Conservation (phyloP, 2,797 vertebrate genomes). For the Liparis tanakae region DNA sequence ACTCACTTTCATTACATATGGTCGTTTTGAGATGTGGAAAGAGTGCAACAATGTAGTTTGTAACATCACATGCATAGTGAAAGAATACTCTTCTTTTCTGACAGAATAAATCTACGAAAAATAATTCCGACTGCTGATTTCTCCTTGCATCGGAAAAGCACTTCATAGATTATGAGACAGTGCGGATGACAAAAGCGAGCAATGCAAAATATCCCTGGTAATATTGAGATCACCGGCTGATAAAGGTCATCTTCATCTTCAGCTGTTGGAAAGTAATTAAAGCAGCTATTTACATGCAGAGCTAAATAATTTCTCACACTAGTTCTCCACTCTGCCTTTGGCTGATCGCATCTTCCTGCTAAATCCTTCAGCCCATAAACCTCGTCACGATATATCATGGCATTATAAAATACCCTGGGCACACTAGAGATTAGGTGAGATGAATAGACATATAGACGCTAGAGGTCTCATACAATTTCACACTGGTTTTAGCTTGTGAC, state of each 20-base stretch:
- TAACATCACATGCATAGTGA: constrained; percentile 12
- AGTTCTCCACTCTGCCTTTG: constrained; percentile 56
- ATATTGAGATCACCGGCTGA: constrained; percentile 59
- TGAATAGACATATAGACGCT: constrained; percentile 72
- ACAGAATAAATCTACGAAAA: constrained; percentile 31
- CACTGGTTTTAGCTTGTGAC: constrained; percentile 63
- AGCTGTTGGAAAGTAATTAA: constrained; percentile 67
- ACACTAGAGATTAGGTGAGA: constrained; percentile 70
- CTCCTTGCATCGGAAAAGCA: constrained; percentile 29
- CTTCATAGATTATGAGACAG: constrained; percentile 39
- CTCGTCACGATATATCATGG: constrained; percentile 68
- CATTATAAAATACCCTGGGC: constrained; percentile 75
- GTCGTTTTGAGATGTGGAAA: constrained; percentile 30
- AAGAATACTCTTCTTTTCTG: constrained; percentile 39
- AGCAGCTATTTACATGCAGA: constrained; percentile 65
- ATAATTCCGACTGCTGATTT: constrained; percentile 39
- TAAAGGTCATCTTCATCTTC: constrained; percentile 67
- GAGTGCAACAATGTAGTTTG: constrained; percentile 15
- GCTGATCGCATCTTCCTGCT: constrained; percentile 63
- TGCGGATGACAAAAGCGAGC: constrained; percentile 37
- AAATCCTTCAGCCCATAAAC: constrained; percentile 71
- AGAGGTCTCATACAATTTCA: constrained; percentile 67
- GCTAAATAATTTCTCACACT: constrained; percentile 57
- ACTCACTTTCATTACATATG: constrained; percentile 30
- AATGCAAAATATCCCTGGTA: constrained; percentile 26